Base-by-base conservation (phyloP, 2,113 vertebrate genomes). In the Spermophilus dauricus region DNA sequence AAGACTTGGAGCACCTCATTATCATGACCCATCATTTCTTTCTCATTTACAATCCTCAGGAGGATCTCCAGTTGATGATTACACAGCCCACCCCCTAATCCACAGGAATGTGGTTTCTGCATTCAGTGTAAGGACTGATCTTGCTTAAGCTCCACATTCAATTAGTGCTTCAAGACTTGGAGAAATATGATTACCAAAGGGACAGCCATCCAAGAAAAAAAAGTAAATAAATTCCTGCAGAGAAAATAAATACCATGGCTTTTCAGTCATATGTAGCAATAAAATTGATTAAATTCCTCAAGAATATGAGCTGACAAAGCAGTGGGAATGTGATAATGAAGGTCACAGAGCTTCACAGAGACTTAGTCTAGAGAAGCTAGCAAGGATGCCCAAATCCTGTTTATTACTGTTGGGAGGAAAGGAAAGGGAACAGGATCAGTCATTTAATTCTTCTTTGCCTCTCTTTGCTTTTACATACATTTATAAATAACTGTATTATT, bases 181-280 rank as follows among this genome's bases (percentile, higher is more conserved):
- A 85, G 97, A 94, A 96, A 92, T 82, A 86, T 45, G 78, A 87
- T 45, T 58, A 84, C 81, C 86, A 95, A 93, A 97, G 37, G 51
- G 63, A 97, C 18, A 80, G 51, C 12, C 65, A 48, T 22, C 75
- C 77, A 92, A 78, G 89, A 75, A 53, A 82, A 61, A 89, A 89
- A 93, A 70, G 63, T 63, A 96, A 96, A 73, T 87, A 92, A 83
- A 78, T 96, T 70, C 90, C 81, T 56, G 61, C 86, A 81, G 95
- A 95, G 84, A 91, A 94, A 92, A 94, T 83, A 85, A 85, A 95
- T 88, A 88, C n/a, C 76, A 51, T 10, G 90, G 84, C 89, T 81
- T 92, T 92, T 93, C 67, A 89, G 80, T 72, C 67, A 87, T 17
- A 92, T 32, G n/a, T 5, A 94, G 95, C 84, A 88, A 61, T 53